Percentiles rank a stretch among this genome's conserved stretches.
phyloP scores from a whole-genome alignment of 2,113 vertebrate species.

The Chaenogobius annularis region DNA sequence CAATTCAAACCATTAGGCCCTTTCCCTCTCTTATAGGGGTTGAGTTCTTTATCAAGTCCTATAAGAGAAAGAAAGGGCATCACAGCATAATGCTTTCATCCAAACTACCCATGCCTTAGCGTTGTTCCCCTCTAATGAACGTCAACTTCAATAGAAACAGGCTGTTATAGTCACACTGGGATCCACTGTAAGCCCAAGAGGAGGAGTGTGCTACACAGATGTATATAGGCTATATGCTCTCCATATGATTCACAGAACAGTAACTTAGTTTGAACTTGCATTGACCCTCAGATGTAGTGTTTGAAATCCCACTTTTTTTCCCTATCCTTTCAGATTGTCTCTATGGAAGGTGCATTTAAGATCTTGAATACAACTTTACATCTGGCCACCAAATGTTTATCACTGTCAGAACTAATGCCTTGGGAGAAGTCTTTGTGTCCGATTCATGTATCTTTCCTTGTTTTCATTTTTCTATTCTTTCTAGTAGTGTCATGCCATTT shows the following conservation, averaged over 20 bases:
- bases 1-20: conserved; percentile 65
- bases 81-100: conserved; percentile 61
- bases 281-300: not conserved
- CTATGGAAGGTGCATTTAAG: not conserved
- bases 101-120: conserved; percentile 46
- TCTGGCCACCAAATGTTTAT: no score
- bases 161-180: conserved; percentile 49
- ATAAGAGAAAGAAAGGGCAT: conserved; percentile 13
- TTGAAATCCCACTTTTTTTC: not conserved
- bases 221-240: conserved; percentile 3
- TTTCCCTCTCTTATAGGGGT: conserved; percentile 54
- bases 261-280: not conserved
- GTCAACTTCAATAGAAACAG: conserved; percentile 57
- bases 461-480: no score
- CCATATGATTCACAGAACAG: not conserved
- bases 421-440: no score
- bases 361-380: not conserved
- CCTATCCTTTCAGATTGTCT: not conserved
- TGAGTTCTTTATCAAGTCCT: conserved; percentile 1
- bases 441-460: no score
- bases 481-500: no score
- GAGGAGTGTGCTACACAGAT: conserved; percentile 30
- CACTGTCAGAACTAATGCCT: no score
- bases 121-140: conserved; percentile 59
- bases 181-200: conserved; percentile 48